A percentile compares a stretch with the other conserved stretches of the same genome.
Evolutionary conservation across 2,113 vertebrate species (phyloP).

Genomic region (Struthio camelus): DNA sequence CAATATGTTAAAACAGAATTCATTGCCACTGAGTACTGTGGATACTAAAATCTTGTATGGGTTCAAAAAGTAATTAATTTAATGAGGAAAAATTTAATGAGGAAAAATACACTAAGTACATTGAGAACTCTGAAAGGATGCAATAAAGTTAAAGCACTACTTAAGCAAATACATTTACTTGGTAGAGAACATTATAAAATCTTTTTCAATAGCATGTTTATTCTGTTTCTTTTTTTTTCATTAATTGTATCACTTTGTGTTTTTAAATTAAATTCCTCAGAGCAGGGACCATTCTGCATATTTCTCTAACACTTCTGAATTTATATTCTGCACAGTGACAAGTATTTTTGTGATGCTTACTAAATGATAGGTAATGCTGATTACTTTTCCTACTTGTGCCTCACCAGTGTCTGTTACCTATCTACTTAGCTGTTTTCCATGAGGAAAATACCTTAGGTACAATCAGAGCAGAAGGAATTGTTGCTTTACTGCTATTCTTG

Average conservation of each 20-base stretch:
- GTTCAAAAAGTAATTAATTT: neutral
- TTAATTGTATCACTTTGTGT: neutral
- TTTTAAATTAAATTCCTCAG: neutral
- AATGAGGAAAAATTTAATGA: neutral
- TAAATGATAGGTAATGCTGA: neutral
- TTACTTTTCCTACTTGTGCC: neutral
- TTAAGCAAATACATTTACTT: neutral
- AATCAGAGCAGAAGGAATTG: neutral
- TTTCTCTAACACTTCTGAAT: neutral
- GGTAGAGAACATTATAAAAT: neutral
- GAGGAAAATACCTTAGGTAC: neutral
- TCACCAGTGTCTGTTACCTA: neutral
- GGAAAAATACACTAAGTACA: neutral
- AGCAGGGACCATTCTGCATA: neutral
- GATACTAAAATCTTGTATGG: neutral
- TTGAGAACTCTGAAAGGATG: neutral
- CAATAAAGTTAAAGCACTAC: neutral
- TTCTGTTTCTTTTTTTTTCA: neutral
- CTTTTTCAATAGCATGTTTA: neutral
- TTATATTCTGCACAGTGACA: neutral
- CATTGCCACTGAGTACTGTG: rapidly evolving
- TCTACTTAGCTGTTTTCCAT: neutral
- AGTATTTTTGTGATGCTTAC: neutral
- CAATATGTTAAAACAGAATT: neutral
- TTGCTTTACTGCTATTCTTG: neutral